These are phyloP conservation scores for Vidua chalybeata DNA, from an alignment of 2,113 vertebrate genomes.

Conservation along the genomic window DNA sequence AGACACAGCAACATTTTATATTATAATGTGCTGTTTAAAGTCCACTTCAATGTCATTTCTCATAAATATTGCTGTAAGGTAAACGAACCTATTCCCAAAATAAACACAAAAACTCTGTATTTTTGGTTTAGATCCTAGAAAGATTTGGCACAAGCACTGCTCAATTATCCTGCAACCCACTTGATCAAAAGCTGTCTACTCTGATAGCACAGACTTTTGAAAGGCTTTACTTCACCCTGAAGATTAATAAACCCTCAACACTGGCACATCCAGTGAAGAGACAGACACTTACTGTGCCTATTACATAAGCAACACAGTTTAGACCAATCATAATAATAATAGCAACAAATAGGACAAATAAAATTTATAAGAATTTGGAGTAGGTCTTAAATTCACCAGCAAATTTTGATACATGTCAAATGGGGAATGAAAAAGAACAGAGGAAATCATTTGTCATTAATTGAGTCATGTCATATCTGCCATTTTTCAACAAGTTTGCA, in stretches of 20 bases:
- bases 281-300: background rate
- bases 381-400: background rate
- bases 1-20: background rate
- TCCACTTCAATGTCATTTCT: background rate
- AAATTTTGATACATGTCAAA: background rate
- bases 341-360: background rate
- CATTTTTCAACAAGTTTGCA: background rate
- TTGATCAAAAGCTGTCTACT: background rate
- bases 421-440: background rate
- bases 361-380: background rate
- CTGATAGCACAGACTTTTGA: background rate
- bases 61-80: background rate
- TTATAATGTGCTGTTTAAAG: background rate
- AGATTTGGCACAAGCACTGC: background rate
- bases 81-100: conserved; percentile 2
- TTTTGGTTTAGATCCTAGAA: conserved; percentile 1
- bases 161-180: background rate
- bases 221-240: background rate
- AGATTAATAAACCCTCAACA: background rate
- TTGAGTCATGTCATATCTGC: background rate
- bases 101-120: background rate
- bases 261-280: background rate
- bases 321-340: background rate
- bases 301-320: background rate
- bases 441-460: background rate